Conservation (phyloP, 2,797 vertebrate species). For the Todus mexicanus region DNA sequence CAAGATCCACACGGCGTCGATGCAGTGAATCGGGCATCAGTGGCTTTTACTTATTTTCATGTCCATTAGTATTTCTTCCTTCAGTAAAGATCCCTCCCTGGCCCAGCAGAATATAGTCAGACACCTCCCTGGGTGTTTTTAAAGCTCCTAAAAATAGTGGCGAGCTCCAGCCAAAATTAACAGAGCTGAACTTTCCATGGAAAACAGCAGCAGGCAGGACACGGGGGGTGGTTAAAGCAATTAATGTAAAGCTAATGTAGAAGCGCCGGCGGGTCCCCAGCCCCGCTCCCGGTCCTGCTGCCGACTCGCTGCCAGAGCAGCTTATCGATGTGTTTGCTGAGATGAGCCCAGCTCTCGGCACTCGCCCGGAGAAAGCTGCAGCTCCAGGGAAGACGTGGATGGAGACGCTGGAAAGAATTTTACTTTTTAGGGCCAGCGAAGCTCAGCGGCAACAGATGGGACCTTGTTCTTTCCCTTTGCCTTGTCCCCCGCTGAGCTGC, state of each 20-base stretch:
- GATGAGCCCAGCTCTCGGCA: background rate
- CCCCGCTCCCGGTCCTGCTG: background rate
- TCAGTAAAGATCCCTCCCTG: slow-evolving; percentile 7
- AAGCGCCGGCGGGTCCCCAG: background rate
- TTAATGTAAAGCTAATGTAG: slow-evolving; percentile 25
- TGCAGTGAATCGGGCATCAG: background rate
- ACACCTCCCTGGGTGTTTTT: slow-evolving; percentile 66
- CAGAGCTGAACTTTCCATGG: slow-evolving; percentile 70
- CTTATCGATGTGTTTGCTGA: background rate
- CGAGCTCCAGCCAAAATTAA: slow-evolving; percentile 56
- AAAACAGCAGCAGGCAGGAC: slow-evolving; percentile 49
- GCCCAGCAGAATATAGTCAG: slow-evolving; percentile 47
- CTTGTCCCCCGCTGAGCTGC: rapidly evolving
- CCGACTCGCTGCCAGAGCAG: background rate
- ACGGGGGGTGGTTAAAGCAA: slow-evolving; percentile 25
- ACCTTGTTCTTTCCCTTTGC: background rate
- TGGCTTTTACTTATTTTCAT: slow-evolving; percentile 18
- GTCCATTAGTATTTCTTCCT: slow-evolving; percentile 26
- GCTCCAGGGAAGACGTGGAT: background rate
- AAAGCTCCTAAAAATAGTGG: slow-evolving; percentile 67
- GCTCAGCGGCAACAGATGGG: background rate
- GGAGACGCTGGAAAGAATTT: slow-evolving; percentile 24
- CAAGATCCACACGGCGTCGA: background rate
- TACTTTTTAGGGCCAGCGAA: background rate
- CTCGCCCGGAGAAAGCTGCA: background rate